Evolutionary conservation across 2,888 invertebrate genomes (phyloP), one percentile per base, ranked within the genome.

Genomic region (Mythimna loreyi): DNA sequence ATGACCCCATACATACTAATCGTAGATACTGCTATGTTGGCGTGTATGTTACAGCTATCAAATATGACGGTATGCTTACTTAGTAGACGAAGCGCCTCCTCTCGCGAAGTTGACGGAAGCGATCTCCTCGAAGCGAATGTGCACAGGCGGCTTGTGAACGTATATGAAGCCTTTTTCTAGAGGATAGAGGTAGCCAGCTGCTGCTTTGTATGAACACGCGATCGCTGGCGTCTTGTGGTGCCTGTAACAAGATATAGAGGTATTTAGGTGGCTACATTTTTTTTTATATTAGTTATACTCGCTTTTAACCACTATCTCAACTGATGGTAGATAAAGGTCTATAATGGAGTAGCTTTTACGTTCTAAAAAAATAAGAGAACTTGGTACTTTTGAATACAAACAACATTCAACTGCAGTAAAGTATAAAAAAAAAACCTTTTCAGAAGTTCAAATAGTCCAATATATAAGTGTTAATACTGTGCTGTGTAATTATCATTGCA

Each of bases 101-200:
- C 99, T 97, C 0, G 99, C 99, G 94, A 99, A 99, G 93, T 99
- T 99, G 11, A 99, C 99, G 0, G 98, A 98, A 0, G 97, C 97
- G 30, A 99, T 98, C 95, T 99, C 99, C 89, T 99, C 99, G 90
- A 99, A 99, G 11, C 99, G 97, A 72, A 99, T 99, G 88, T 99
- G 99, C 73, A 99, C 97, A 0, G 99, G 99, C 0, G 99, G 99
- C 91, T 99, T 99, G 94, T 99, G 99, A 1, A 99, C 98, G 91
- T 99, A 99, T 84, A 99, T 99, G 90, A 99, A 99, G 13, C 99
- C 99, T 86, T 99, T 97, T 92, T 99, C 99, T 53, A 99, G 93
- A 0, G 99, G 99, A 94, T 99, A 99, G 59, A 99, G 95, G 89
- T 99, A 98, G 1, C 99, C 99, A 0, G 99, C 99, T 0, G 99